phyloP scores from a whole-genome alignment of 1,140 invertebrate genomes.

The Magallana gigas region DNA sequence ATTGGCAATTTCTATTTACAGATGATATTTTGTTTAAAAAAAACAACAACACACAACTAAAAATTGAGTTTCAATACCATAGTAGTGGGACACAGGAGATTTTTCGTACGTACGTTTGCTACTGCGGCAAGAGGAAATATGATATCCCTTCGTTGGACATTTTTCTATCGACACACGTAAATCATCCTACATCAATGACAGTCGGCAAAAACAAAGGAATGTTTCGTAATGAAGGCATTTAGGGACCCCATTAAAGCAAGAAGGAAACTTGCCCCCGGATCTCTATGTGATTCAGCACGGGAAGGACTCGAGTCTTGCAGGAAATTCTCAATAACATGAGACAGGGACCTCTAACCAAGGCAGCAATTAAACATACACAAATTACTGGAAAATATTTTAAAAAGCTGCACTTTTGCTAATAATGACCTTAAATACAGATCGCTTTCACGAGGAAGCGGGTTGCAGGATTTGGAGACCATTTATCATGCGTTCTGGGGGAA shows the following conservation, averaged over 20 bases:
- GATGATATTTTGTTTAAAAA: no score
- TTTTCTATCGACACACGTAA: background rate
- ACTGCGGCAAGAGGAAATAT: no score
- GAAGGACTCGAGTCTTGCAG: constrained; percentile 4
- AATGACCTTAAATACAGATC: background rate
- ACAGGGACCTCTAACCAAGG: background rate
- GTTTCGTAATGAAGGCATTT: constrained; percentile 19
- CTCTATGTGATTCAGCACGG: background rate
- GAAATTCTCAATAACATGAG: constrained; percentile 33
- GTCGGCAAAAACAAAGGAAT: background rate
- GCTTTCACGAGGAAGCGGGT: background rate
- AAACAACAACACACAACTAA: no score
- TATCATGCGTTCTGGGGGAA: constrained; percentile 10
- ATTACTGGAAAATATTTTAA: constrained; percentile 8
- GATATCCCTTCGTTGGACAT: no score
- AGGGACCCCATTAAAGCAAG: constrained; percentile 21
- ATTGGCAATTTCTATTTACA: no score
- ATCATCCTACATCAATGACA: constrained; percentile 9
- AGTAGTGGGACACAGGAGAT: no score
- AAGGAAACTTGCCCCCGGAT: background rate
- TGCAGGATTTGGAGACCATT: constrained; percentile 4
- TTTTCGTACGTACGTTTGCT: no score
- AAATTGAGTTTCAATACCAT: no score
- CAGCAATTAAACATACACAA: background rate
- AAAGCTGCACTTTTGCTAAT: background rate